Base-by-base conservation (phyloP, 2,888 invertebrate species). In the Marronus borbonicus region DNA sequence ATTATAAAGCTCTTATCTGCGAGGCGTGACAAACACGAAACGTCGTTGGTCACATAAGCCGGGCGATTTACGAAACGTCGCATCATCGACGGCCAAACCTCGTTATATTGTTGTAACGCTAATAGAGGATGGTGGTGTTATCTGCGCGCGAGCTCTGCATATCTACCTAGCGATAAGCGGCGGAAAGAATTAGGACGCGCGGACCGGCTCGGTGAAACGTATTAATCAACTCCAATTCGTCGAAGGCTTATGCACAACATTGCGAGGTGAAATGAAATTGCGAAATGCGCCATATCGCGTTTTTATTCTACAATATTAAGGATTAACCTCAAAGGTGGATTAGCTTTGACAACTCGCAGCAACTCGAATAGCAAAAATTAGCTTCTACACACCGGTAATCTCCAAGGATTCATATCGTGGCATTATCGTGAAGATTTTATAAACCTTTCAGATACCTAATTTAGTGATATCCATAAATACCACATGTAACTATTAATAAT, bases 41-140 rank as follows among this genome's bases (percentile, higher is more conserved):
- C 36, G 55, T 39, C 70, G 55, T 58, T 70, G 70, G 70, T 70
- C 70, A 36, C 70, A 70, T 68, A 68, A 50, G 68, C 68, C 60
- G 10, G 60, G 60, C 60, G 60, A 4, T 66, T 49, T 66, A 66
- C 39, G 12, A 66, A 66, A 44, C 36, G 66, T 17, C 66, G 17
- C 66, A 39, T 39, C 66, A 17, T 17, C 44, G 44, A n/a, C 44
- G 66, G 20, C 66, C 66, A 49, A 66, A 44, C 17, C 66, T 66
- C 17, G 20, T 66, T 66, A 60, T 49, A 60, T 60, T 36, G 2
- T 31, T 31, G 64, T 36, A 28, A n/a, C 64, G 64, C 28, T 64
- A 64, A 64, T 64, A 28, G 64, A 28, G 64, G 36, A 64, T 31
- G 28, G 7, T 28, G 39, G 39, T 39, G 39, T 64, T 64, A 64